Percentiles rank a stretch among this genome's conserved stretches.
Evolutionary conservation across 2,888 invertebrate species (phyloP).

Genomic region (Odontocerum albicorne): DNA sequence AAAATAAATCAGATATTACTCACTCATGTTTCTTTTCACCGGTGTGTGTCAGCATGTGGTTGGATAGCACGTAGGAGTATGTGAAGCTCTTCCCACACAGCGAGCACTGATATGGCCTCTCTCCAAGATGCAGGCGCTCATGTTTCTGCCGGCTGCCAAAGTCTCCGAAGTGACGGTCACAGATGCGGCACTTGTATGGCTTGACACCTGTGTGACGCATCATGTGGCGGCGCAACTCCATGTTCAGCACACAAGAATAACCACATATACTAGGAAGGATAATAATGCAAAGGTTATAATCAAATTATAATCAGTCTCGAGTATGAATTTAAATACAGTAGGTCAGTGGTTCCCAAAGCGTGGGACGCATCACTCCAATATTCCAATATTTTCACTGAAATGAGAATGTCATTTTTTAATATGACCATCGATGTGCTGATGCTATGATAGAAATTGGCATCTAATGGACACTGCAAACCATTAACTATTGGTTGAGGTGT

Average conservation of each 20-base stretch:
- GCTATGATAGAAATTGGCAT: too few species aligned
- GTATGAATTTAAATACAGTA: too few species aligned
- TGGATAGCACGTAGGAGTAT: slow-evolving; percentile 55
- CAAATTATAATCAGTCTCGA: too few species aligned
- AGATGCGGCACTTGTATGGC: slow-evolving; percentile 51
- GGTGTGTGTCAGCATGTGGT: slow-evolving; percentile 57
- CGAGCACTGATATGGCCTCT: slow-evolving; percentile 55
- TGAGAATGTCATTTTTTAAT: too few species aligned
- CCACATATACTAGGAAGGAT: slow-evolving; percentile 52
- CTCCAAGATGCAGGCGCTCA: slow-evolving; percentile 55
- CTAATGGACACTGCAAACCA: too few species aligned
- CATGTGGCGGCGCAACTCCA: slow-evolving; percentile 52
- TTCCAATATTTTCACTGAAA: too few species aligned
- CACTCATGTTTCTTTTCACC: slow-evolving; percentile 57
- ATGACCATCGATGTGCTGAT: too few species aligned
- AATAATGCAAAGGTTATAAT: too few species aligned
- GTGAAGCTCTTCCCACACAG: slow-evolving; percentile 56
- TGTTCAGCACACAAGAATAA: slow-evolving; percentile 48
- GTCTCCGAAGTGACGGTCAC: slow-evolving; percentile 50
- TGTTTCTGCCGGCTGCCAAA: slow-evolving; percentile 53
- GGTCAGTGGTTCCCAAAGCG: too few species aligned
- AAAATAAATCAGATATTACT: slow-evolving; percentile 40
- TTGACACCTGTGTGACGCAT: slow-evolving; percentile 49
- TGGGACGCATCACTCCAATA: too few species aligned
- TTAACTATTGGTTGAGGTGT: too few species aligned